phyloP scores from a whole-genome alignment of 2,113 vertebrate species.

The Dromaius novaehollandiae region DNA sequence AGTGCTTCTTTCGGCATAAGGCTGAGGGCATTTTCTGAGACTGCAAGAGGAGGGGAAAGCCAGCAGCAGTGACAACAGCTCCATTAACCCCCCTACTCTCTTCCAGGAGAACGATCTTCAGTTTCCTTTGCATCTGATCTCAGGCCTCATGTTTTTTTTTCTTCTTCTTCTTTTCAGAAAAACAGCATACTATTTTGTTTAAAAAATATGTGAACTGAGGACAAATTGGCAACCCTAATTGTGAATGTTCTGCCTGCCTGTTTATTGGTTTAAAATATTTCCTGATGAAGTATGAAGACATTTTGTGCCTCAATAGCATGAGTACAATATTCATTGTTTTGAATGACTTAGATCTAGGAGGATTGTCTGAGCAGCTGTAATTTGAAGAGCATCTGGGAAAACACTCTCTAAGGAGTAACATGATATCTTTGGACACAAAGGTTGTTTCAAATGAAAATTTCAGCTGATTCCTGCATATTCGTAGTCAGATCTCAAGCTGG shows the following conservation, averaged over 20 bases:
- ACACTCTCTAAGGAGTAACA: not conserved
- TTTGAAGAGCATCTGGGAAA: not conserved
- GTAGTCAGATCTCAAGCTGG: not conserved
- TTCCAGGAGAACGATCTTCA: not conserved
- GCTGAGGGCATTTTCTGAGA: not conserved
- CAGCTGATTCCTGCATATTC: not conserved
- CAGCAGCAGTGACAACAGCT: not conserved
- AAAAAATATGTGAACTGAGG: not conserved
- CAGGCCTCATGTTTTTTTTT: not conserved
- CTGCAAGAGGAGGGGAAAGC: not conserved
- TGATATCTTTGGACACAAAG: not conserved
- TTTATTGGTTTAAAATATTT: constrained; percentile 17
- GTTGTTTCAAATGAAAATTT: not conserved
- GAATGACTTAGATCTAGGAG: not conserved
- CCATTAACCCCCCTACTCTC: not conserved
- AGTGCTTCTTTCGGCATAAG: not conserved
- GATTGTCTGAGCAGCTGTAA: not conserved
- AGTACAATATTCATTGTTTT: constrained; percentile 12
- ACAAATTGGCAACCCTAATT: not conserved
- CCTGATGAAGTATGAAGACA: not conserved
- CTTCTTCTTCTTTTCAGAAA: not conserved
- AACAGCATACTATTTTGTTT: not conserved
- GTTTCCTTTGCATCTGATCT: not conserved
- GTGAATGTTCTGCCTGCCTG: not conserved
- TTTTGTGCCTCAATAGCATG: not conserved